phyloP scores from a whole-genome alignment of 2,888 invertebrate genomes.

The Catonia carolina region DNA sequence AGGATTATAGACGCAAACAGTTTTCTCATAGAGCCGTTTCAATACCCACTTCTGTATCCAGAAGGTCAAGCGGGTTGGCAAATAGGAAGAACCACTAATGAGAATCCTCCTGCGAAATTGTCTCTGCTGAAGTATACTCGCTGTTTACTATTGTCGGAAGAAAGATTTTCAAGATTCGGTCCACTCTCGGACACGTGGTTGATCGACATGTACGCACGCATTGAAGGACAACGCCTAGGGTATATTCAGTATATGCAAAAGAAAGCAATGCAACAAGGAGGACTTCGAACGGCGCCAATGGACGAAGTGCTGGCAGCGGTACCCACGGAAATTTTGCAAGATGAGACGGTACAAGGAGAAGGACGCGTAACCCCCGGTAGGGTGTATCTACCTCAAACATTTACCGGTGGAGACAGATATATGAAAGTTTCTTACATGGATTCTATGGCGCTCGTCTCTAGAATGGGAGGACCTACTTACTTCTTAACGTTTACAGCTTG shows the following conservation, averaged over 20 bases:
- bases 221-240: constrained; percentile 16
- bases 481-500: no score
- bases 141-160: constrained; percentile 13
- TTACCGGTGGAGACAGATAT: constrained; percentile 23
- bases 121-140: constrained; percentile 8
- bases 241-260: constrained; percentile 8
- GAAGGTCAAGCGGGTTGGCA: constrained; percentile 16
- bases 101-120: not conserved
- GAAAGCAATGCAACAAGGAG: not conserved
- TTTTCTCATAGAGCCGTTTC: no score
- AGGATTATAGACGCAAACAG: no score
- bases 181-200: constrained; percentile 20
- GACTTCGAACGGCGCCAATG: not conserved
- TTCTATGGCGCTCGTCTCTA: constrained; percentile 23
- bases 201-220: constrained; percentile 20
- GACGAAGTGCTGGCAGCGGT: constrained; percentile 21
- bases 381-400: constrained; percentile 19
- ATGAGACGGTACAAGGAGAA: no score
- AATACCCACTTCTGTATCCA: constrained; percentile 23
- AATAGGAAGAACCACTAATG: not conserved
- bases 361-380: constrained; percentile 15
- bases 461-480: no score
- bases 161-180: constrained; percentile 18
- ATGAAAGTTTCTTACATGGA: constrained; percentile 20
- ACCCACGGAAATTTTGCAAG: constrained; percentile 16